phyloP scores from a whole-genome alignment of 2,113 vertebrate species.

The Grammomys dolichurus region DNA sequence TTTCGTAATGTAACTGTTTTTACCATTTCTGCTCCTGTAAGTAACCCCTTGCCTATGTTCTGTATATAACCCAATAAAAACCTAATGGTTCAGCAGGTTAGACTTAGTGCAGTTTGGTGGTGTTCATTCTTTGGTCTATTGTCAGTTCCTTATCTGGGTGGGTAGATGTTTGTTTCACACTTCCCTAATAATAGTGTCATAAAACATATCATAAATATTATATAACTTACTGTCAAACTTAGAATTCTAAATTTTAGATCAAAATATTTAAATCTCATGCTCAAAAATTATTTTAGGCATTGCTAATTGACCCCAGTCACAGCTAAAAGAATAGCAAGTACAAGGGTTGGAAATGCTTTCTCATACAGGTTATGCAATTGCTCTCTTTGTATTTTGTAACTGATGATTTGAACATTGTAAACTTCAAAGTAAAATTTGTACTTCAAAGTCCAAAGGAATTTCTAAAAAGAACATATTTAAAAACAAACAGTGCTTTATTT shows the following conservation, averaged over 20 bases:
- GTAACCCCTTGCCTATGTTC: background rate
- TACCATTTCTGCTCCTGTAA: background rate
- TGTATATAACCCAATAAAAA: background rate
- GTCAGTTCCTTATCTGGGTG: background rate
- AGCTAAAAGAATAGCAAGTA: background rate
- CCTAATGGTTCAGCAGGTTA: background rate
- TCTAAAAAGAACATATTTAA: background rate
- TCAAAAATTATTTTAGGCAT: background rate
- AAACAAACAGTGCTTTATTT: slow-evolving; percentile 50
- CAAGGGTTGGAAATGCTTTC: slow-evolving; percentile 7
- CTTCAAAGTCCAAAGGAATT: slow-evolving; percentile 63
- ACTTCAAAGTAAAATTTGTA: slow-evolving; percentile 67
- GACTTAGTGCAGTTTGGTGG: background rate
- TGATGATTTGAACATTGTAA: background rate
- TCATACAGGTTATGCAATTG: background rate
- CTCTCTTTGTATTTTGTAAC: slow-evolving; percentile 32
- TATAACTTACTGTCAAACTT: background rate
- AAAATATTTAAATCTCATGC: background rate
- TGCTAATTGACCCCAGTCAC: background rate
- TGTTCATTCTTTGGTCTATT: background rate
- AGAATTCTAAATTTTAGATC: background rate
- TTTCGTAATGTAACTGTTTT: background rate
- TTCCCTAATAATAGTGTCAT: background rate
- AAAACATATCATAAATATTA: background rate
- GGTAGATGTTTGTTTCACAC: background rate